Conservation (phyloP, 2,888 invertebrate genomes). For the Lydus trimaculatus region DNA sequence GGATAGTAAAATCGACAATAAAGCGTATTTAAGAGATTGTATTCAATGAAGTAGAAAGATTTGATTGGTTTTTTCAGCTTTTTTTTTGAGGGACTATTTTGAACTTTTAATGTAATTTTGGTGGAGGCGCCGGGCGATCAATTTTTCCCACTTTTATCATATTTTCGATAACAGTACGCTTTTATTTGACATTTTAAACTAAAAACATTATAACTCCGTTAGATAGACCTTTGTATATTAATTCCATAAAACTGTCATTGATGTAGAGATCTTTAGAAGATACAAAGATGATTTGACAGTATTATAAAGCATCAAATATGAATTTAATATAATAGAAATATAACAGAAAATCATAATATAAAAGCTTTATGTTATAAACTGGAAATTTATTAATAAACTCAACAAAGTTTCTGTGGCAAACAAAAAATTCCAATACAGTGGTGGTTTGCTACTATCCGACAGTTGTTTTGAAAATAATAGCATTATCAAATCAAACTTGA, state of each 20-base stretch:
- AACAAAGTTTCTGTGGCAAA: no score
- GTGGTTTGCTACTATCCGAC: no score
- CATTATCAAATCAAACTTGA: no score
- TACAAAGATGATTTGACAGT: background rate
- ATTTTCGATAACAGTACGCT: background rate
- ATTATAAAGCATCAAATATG: no score
- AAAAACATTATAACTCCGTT: background rate
- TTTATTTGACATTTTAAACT: background rate
- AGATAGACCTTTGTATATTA: background rate
- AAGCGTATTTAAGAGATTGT: background rate
- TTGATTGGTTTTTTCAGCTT: background rate
- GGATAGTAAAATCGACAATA: background rate
- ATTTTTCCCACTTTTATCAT: background rate
- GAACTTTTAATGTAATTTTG: conserved; percentile 1
- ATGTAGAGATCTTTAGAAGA: background rate
- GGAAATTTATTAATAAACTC: no score
- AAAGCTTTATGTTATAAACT: no score
- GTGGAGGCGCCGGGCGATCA: conserved; percentile 12
- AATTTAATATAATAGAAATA: no score
- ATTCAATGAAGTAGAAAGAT: background rate
- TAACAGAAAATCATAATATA: no score
- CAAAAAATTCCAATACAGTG: no score
- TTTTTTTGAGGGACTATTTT: background rate
- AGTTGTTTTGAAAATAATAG: no score
- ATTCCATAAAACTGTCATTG: conserved; percentile 7